phyloP scores from a whole-genome alignment of 2,113 vertebrate species.

The Muscicapa adusta region DNA sequence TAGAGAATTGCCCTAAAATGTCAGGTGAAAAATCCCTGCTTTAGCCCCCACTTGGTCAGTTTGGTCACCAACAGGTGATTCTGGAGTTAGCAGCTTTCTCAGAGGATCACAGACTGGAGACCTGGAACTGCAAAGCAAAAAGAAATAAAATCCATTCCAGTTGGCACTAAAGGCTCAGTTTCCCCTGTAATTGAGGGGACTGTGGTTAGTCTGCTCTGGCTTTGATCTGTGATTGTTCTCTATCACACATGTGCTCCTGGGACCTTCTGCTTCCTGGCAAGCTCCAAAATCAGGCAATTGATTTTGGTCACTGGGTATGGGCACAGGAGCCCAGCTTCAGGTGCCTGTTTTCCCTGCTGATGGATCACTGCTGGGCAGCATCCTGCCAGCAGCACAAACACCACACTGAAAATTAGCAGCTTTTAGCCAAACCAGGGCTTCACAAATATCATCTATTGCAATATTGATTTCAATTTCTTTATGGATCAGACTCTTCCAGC shows the following conservation, averaged over 20 bases:
- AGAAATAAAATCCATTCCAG: not conserved
- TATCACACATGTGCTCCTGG: not conserved
- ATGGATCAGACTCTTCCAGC: not conserved
- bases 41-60: not conserved
- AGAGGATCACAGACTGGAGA: not conserved
- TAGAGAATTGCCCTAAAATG: not conserved
- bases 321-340: not conserved
- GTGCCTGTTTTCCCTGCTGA: not conserved
- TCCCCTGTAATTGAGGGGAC: not conserved
- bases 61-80: not conserved
- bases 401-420: not conserved
- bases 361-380: not conserved
- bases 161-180: not conserved
- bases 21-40: not conserved
- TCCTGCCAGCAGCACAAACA: not conserved
- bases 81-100: not conserved
- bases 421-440: not conserved
- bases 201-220: not conserved
- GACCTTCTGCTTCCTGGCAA: not conserved
- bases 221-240: conserved; percentile 8
- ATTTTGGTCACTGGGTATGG: conserved; percentile 12
- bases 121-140: not conserved
- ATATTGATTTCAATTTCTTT: conserved; percentile 6
- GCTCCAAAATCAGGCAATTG: conserved; percentile 44
- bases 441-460: not conserved